These are phyloP conservation scores for Syrmaticus mikado DNA, from an alignment of 2,113 vertebrate species.

Conservation along the genomic window DNA sequence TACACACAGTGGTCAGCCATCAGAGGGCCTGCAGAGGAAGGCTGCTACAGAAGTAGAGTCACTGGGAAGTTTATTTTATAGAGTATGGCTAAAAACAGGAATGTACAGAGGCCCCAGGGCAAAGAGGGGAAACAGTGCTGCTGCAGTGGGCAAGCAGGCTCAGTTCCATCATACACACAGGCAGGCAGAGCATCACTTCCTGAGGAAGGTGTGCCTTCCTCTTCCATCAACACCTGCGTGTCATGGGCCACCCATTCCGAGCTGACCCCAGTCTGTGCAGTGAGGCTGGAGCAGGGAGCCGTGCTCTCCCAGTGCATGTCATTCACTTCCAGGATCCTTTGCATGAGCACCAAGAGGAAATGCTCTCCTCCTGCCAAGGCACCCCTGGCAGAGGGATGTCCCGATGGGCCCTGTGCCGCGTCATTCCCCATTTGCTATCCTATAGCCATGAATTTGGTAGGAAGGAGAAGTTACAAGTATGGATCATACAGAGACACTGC, in stretches of 20 bases:
- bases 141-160: accelerated
- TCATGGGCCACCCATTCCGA: not conserved
- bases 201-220: not conserved
- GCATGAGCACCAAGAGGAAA: not conserved
- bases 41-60: not conserved
- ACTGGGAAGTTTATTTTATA: not conserved
- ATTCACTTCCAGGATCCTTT: not conserved
- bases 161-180: not conserved
- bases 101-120: not conserved
- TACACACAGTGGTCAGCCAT: not conserved
- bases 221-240: not conserved
- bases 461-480: not conserved
- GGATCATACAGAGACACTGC: not conserved
- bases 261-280: not conserved
- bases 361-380: not conserved
- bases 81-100: not conserved
- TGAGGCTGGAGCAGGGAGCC: not conserved
- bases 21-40: not conserved
- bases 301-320: not conserved
- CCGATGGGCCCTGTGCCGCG: accelerated
- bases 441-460: not conserved
- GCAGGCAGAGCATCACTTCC: not conserved
- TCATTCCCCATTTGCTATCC: not conserved
- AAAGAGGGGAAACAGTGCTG: not conserved
- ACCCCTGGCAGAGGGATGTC: not conserved